Conservation (phyloP, 2,797 vertebrate species). For the Darevskia mixta region DNA sequence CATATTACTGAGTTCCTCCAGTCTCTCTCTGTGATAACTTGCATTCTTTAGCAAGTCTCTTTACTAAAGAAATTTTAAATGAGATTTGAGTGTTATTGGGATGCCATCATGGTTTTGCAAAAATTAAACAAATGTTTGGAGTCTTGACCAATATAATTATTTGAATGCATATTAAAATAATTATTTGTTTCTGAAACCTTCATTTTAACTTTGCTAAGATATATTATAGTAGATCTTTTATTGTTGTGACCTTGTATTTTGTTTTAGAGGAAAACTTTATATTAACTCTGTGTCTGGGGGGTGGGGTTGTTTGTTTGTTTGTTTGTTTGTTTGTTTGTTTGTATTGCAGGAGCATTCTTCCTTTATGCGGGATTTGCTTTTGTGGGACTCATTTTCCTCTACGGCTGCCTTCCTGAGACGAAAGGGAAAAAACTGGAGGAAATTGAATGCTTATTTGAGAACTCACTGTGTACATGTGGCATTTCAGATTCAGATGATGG, state of each 20-base stretch:
- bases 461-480: constrained; percentile 93
- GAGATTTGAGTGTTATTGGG: not conserved
- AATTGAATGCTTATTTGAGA: constrained; percentile 95
- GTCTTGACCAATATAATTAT: constrained; percentile 3
- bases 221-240: not conserved
- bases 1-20: not conserved
- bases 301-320: constrained; percentile 27
- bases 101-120: not conserved
- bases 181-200: not conserved
- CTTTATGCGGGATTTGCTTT: constrained; percentile 91
- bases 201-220: not conserved
- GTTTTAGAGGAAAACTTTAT: constrained; percentile 14
- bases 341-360: constrained; percentile 92
- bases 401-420: constrained; percentile 97
- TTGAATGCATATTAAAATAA: not conserved
- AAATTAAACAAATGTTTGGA: not conserved
- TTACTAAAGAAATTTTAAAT: not conserved
- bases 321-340: constrained; percentile 39
- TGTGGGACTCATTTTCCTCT: constrained; percentile 91
- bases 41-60: not conserved
- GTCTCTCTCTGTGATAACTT: not conserved
- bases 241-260: constrained; percentile 25
- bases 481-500: constrained; percentile 92
- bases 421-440: constrained; percentile 96
- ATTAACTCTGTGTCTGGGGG: not conserved